These are phyloP conservation scores for Disparrhopalites patrizii DNA, from an alignment of 2,888 invertebrate species.

Conservation along the genomic window DNA sequence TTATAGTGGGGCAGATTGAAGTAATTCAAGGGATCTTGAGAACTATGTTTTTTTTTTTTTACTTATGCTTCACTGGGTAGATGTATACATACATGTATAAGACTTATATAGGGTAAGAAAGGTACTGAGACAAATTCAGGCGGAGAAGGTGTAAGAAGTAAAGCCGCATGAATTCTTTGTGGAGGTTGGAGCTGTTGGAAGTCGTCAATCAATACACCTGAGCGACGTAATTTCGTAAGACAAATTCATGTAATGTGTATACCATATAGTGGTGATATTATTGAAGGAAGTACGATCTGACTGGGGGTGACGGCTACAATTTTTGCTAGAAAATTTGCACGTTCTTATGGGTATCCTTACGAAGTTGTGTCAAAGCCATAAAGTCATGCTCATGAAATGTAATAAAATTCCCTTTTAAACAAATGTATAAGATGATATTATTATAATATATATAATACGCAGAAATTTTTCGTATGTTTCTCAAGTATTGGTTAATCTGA, in stretches of 20 bases:
- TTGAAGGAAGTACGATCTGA: conserved; percentile 27
- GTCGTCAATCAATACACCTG: conserved; percentile 16
- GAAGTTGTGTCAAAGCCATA: conserved; percentile 12
- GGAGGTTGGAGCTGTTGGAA: conserved; percentile 15
- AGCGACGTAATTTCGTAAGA: conserved; percentile 15
- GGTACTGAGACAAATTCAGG: neutral
- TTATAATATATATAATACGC: too few relatives aligned
- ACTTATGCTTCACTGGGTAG: too few relatives aligned
- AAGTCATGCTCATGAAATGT: conserved; percentile 25
- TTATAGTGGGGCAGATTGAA: conserved; percentile 22
- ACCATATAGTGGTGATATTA: neutral
- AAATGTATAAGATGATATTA: too few relatives aligned
- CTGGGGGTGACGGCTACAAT: conserved; percentile 24
- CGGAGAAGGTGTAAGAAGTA: neutral
- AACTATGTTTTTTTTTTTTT: too few relatives aligned
- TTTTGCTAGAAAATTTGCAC: conserved; percentile 12
- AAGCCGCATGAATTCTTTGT: conserved; percentile 1
- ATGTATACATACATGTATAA: too few relatives aligned
- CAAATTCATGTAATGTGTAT: neutral
- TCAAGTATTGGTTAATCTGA: neutral
- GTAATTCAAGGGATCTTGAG: conserved; percentile 13
- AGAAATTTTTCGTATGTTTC: neutral
- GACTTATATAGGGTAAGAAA: too few relatives aligned
- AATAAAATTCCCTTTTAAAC: too few relatives aligned
- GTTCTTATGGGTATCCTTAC: conserved; percentile 12